Base-by-base conservation (phyloP, 2,113 vertebrate species). In the Trichechus manatus region DNA sequence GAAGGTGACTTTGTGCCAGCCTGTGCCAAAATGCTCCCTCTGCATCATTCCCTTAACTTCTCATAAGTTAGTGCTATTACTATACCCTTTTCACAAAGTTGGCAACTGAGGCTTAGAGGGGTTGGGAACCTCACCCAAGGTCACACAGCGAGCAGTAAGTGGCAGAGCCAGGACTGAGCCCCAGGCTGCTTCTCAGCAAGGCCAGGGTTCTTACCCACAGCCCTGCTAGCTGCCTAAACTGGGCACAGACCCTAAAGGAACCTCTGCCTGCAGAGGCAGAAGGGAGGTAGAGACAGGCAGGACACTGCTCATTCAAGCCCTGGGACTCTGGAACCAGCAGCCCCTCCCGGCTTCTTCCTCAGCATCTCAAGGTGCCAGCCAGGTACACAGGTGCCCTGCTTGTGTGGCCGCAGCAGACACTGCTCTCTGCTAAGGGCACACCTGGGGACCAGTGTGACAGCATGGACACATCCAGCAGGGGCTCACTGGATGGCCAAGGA, bases 1-100 rank as follows among this genome's bases (percentile, higher is more conserved):
- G 50, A 92, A 17, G 72, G 59, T 1, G 27, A 25, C 63, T 91
- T 63, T 85, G 4, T 50, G 66, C 61, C 70, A 64, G 72, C 19
- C 47, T 79, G 25, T 63, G 74, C 36, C 80, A 23, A 89, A 20
- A 72, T 33, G 66, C 61, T 84, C 87, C 93, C 80, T 50, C 63
- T 66, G 74, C 56, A 70, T 9, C 10, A 39, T 25, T 81, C 79
- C 66, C 59, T 47, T 33, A 64, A 80, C 42, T 78, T 91, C 39
- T 70, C 59, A 56, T 84, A 86, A 39, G 36, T 80, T 22, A 95
- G 36, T 87, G 79, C 31, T 91, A 36, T 68, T 74, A 78, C 92
- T 23, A 89, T 0, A 25, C 79, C 39, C 68, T 82, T 80, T 89
- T 96, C 63, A 91, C 20, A 91, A 39, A 93, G 82, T 44, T 85